Base-by-base conservation (phyloP, 2,113 vertebrate species). In the Podarcis raffonei region DNA sequence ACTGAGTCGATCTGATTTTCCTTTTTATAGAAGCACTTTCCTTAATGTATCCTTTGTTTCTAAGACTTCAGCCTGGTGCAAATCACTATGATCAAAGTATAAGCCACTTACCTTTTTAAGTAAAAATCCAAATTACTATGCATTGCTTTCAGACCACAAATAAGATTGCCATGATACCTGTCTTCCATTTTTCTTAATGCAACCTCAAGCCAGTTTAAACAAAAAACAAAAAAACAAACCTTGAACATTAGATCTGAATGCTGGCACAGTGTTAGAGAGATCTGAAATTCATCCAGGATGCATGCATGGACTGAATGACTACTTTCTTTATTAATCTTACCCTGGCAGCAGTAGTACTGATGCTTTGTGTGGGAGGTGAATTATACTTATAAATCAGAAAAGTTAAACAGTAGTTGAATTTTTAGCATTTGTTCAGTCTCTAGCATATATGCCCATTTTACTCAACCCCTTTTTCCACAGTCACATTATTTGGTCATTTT, bases 301-400 rank as follows among this genome's bases (percentile, higher is more conserved):
- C 42, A 85, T 84, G 16, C 42, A 85, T 84, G 16, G 35, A 76
- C 57, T 81, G 32, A 88, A 90, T 76, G 72, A n/a, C 37, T 84
- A 35, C 81, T 85, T 91, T 87, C 74, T 87, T 87, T 88, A 78
- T 90, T 71, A 83, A 68, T 71, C 77, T 87, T 79, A 71, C 48
- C 53, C 65, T 85, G 77, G 69, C 83, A 81, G 71, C 79, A 85
- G 39, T 79, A 84, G 76, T 39, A 75, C 83, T 85, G 86, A 76
- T 83, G 30, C 81, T 88, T 81, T 84, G 20, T 83, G 53, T 42
- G 74, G 75, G 81, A 84, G 53, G 35, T 79, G 76, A 90, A 90
- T 90, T 84, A 79, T 90, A 85, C 77, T 66, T 83, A 83, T 62
- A 89, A 84, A 86, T 80, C 82, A 85, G 62, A 53, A 75, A 87